phyloP scores from a whole-genome alignment of 1,140 invertebrate species.

The Teleopsis dalmanni region DNA sequence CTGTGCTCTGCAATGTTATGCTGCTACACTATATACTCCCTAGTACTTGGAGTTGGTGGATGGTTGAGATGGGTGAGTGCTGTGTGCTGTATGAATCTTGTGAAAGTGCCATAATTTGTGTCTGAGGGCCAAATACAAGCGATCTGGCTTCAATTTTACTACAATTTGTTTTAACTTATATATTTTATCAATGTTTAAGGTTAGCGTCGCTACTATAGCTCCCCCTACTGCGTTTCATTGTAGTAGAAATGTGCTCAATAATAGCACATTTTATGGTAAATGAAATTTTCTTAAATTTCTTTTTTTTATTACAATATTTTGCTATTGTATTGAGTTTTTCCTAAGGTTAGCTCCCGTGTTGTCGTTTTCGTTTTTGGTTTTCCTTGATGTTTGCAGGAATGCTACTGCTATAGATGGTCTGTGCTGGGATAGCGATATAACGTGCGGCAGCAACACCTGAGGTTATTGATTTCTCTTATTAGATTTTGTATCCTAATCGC shows the following conservation, averaged over 20 bases:
- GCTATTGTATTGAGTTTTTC: neutral
- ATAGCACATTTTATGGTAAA: constrained; percentile 6
- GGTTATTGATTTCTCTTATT: constrained; percentile 38
- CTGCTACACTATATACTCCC: no score
- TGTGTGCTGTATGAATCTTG: constrained; percentile 2
- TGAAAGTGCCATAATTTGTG: constrained; percentile 9
- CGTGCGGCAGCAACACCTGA: constrained; percentile 4
- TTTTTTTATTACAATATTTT: neutral
- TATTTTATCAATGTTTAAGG: neutral
- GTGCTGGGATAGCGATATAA: no score
- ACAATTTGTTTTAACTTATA: constrained; percentile 8
- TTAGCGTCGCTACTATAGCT: neutral
- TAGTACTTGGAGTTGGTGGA: no score
- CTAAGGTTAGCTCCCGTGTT: neutral
- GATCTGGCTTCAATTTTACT: constrained; percentile 6
- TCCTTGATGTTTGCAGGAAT: neutral
- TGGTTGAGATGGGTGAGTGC: no score
- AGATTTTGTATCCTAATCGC: constrained; percentile 6
- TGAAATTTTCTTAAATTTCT: neutral
- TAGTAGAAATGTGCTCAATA: neutral
- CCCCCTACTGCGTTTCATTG: neutral
- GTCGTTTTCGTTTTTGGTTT: neutral
- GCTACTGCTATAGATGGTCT: no score
- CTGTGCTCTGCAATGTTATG: no score
- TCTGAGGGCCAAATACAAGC: constrained; percentile 8